These are phyloP conservation scores for Alloplasta piceator DNA, from an alignment of 2,888 invertebrate genomes.

Conservation along the genomic window DNA sequence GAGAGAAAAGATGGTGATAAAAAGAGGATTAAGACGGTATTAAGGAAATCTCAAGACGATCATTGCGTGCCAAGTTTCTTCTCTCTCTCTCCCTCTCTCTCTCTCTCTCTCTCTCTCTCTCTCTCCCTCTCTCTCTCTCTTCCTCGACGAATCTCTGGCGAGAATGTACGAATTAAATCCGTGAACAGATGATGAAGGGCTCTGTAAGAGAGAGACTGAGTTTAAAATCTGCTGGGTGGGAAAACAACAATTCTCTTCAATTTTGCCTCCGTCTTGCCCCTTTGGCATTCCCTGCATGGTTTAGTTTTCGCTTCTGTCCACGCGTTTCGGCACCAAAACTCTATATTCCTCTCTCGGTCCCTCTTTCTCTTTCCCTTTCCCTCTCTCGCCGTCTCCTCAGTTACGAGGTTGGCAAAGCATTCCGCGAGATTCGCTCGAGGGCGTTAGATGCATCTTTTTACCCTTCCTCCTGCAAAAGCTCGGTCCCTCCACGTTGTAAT, in stretches of 20 bases:
- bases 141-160: constrained; percentile 47
- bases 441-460: constrained; percentile 63
- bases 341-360: constrained; percentile 24
- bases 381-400: constrained; percentile 43
- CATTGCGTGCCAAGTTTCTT: constrained; percentile 36
- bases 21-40: constrained; percentile 45
- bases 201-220: constrained; percentile 18
- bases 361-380: constrained; percentile 31
- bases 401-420: constrained; percentile 76
- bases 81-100: background rate
- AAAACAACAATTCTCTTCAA: constrained; percentile 49
- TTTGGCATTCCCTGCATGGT: constrained; percentile 47
- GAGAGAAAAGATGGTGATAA: constrained; percentile 21
- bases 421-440: constrained; percentile 71
- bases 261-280: constrained; percentile 59
- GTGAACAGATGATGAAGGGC: constrained; percentile 54
- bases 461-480: constrained; percentile 32
- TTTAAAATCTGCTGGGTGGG: constrained; percentile 32
- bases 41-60: constrained; percentile 21
- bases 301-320: constrained; percentile 47
- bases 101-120: constrained; percentile 17
- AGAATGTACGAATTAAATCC: constrained; percentile 63
- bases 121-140: constrained; percentile 19
- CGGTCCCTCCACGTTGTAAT: constrained; percentile 43
- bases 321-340: constrained; percentile 50